Conservation (phyloP, 2,797 vertebrate genomes). For the Otus scops region DNA sequence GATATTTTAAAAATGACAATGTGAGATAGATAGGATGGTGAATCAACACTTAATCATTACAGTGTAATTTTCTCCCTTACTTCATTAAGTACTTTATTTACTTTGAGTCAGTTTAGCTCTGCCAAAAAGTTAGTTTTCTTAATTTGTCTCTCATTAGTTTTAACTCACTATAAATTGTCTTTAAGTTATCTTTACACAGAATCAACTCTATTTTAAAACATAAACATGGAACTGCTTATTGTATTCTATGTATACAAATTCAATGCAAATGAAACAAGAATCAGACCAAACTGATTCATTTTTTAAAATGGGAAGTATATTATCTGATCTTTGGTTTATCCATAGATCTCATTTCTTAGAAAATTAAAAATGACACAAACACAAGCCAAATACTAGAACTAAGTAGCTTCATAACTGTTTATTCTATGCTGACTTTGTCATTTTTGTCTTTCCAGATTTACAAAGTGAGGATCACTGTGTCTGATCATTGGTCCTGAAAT, state of each 20-base stretch:
- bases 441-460: background rate
- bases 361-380: background rate
- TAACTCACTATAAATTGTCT: background rate
- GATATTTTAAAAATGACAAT: background rate
- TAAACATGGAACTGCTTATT: constrained; percentile 9
- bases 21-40: constrained; percentile 2
- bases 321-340: background rate
- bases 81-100: constrained; percentile 17
- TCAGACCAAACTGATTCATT: background rate
- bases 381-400: background rate
- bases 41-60: constrained; percentile 35
- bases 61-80: constrained; percentile 21
- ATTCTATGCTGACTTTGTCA: background rate
- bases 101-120: constrained; percentile 3
- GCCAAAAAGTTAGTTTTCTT: background rate
- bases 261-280: background rate
- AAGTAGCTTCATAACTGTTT: background rate
- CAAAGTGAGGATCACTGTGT: background rate
- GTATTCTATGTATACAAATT: background rate
- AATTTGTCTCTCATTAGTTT: background rate
- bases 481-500: background rate
- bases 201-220: constrained; percentile 19
- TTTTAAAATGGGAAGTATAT: background rate
- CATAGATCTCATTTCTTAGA: background rate
- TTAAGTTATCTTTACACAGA: constrained; percentile 1